phyloP scores from a whole-genome alignment of 2,113 vertebrate genomes.

The Bungarus multicinctus region DNA sequence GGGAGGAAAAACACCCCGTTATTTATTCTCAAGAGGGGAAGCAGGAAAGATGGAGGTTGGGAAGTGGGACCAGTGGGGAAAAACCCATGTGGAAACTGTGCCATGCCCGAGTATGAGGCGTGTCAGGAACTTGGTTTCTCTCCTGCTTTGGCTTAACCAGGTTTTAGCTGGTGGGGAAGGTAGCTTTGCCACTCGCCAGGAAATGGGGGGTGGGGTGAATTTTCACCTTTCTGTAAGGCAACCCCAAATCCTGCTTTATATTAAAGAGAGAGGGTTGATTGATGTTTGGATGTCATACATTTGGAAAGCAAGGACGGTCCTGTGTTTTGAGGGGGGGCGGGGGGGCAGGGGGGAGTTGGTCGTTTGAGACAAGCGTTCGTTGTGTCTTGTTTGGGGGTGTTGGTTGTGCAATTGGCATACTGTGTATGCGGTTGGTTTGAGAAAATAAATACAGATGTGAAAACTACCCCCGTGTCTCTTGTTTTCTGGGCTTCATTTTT shows the following conservation, averaged over 20 bases:
- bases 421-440: conserved; percentile 36
- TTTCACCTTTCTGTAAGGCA: conserved; percentile 25
- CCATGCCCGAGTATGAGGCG: neutral
- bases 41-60: neutral
- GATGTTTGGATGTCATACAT: conserved; percentile 47
- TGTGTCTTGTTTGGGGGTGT: conserved; percentile 51
- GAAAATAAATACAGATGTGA: conserved; percentile 26
- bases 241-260: conserved; percentile 44
- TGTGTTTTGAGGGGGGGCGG: neutral
- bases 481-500: conserved; percentile 5
- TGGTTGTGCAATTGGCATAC: conserved; percentile 40
- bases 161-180: conserved; percentile 19
- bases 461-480: conserved; percentile 33
- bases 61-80: rapidly evolving
- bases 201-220: rapidly evolving
- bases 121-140: neutral
- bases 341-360: conserved; percentile 47
- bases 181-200: neutral
- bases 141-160: neutral
- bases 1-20: neutral
- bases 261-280: conserved; percentile 13
- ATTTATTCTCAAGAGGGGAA: neutral
- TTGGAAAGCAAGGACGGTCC: conserved; percentile 46
- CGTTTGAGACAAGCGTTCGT: conserved; percentile 36
- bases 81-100: neutral